Evolutionary conservation across 2,888 invertebrate species (phyloP).

Genomic region (Flexamia atlantica): DNA sequence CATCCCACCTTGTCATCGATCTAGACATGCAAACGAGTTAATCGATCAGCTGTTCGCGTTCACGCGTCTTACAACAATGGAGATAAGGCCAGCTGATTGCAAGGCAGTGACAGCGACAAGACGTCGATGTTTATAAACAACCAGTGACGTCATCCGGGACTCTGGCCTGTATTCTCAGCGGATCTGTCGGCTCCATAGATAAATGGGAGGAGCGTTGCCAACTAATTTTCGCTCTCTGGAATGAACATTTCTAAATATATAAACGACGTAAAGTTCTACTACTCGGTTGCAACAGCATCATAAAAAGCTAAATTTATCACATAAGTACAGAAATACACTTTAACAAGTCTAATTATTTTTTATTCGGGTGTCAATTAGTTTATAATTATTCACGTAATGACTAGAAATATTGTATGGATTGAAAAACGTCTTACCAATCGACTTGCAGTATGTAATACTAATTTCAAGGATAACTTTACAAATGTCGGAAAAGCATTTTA

Average conservation of each 20-base stretch:
- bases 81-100: conserved; percentile 26
- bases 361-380: no score
- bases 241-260: neutral
- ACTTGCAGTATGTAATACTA: no score
- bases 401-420: no score
- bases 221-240: neutral
- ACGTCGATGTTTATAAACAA: conserved; percentile 25
- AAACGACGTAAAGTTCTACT: neutral
- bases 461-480: no score
- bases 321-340: no score
- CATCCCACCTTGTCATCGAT: no score
- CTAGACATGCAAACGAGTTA: neutral
- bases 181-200: neutral
- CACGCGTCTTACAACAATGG: neutral
- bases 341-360: no score
- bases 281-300: no score
- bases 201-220: conserved; percentile 1
- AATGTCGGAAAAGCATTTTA: no score
- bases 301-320: no score
- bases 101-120: conserved; percentile 17
- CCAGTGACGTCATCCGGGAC: neutral
- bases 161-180: conserved; percentile 10
- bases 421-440: no score
- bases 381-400: no score
- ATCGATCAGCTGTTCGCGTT: neutral